Base-by-base conservation (phyloP, 2,797 vertebrate species). In the Enteromius paludinosus region DNA sequence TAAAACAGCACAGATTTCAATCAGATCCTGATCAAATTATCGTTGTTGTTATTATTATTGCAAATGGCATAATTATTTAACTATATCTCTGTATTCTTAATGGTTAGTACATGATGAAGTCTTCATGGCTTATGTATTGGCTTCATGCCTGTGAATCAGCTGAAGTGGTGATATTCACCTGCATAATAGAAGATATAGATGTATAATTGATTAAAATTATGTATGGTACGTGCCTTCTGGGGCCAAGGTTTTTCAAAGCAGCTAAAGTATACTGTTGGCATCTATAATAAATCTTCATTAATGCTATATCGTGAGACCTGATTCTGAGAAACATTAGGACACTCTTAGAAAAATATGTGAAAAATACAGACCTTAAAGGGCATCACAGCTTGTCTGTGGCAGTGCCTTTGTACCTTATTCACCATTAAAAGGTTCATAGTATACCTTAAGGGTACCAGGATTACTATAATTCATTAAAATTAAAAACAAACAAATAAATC, bases 161-260 rank as follows among this genome's bases (percentile, higher is more conserved):
- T 71, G 5, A 81, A 86, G 75, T 80, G 62, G 54, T 75, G 49
- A 83, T 66, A 71, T 83, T 35, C 54, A 68, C 70, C 81, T 85
- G 25, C 70, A 82, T 86, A 78, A 86, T 87, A 74, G 62, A 86
- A 30, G n/a, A 86, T 75, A 68, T 64, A 30, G 66, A 82, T 88
- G 15, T 74, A 84, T 89, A 81, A 88, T 87, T 87, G 77, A 88
- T 85, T 47, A 35, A 59, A 75, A 43, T 81, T 66, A 79, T 73
- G 65, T 84, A 70, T 71, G 78, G 68, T 84, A 23, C 56, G 49
- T 81, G 54, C 61, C 64, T 78, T 70, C 14, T 62, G 75, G 35
- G 74, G 64, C 70, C 4, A 0, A 82, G 35, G 8, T 83, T 82
- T 74, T 73, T 74, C 52, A 35, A 54, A 74, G 75, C 45, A 28